Percentiles rank a stretch among this genome's conserved stretches.
Evolutionary conservation across 2,888 invertebrate genomes (phyloP).

Genomic region (Limenitis camilla): DNA sequence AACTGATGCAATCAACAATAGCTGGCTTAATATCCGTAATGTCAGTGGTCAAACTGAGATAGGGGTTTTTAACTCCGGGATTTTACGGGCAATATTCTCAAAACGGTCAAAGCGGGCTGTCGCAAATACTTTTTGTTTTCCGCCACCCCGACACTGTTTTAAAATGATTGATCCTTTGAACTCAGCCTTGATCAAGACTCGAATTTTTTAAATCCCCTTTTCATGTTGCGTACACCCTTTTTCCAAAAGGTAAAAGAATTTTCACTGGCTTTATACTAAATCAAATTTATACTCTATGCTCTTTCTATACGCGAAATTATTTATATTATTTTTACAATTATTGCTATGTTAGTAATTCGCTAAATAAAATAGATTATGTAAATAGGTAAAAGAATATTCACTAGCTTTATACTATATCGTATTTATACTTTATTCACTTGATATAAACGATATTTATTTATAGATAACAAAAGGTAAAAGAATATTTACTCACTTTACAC

Average conservation of each 20-base stretch:
- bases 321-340: no score
- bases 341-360: no score
- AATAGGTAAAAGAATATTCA: not conserved
- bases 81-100: conserved; percentile 10
- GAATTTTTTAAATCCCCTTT: not conserved
- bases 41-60: conserved; percentile 5
- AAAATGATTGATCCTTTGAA: conserved; percentile 5
- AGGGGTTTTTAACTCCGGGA: conserved; percentile 2
- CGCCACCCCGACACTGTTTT: not conserved
- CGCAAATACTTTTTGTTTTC: conserved; percentile 2
- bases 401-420: no score
- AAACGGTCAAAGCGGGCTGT: conserved; percentile 8
- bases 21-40: conserved; percentile 12
- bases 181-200: not conserved
- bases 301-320: no score
- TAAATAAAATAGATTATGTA: no score
- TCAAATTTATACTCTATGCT: no score
- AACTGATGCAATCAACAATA: conserved; percentile 7
- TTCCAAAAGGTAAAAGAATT: not conserved
- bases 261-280: no score
- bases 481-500: no score
- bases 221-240: not conserved
- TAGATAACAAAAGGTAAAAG: no score
- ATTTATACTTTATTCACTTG: no score
- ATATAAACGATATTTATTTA: no score